Base-by-base conservation (phyloP, 2,113 vertebrate genomes). In the Mustelus asterias region DNA sequence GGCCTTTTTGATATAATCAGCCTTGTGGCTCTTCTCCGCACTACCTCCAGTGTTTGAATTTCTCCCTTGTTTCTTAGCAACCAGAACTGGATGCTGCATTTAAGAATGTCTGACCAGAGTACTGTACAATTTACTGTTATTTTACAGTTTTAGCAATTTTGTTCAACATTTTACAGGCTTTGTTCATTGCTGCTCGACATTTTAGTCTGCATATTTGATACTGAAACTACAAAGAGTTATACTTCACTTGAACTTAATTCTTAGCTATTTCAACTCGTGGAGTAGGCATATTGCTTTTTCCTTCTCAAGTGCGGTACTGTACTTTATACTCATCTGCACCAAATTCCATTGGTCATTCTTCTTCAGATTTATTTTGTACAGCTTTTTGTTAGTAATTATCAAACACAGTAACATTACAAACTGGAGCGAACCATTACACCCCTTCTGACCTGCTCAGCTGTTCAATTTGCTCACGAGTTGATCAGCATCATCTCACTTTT, bases 11-110 rank as follows among this genome's bases (percentile, higher is more conserved):
- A 93, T 33, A 37, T 22, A 37, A 65, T 65, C 33, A 93, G 89
- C 8, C 60, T 22, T 18, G 0, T 58, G 86, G 89, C 7, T 37
- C 13, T n/a, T 60, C 54, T 90, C 58, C 33, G 29, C 58, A 29
- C 20, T 3, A 9, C 10, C 58, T 63, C 58, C 14, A 20, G 60
- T 65, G 60, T 93, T 93, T 18, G 33, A 93, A 93, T 65, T 37
- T 65, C 20, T 93, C 48, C 29, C 60, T 93, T 18, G 37, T 93
- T 63, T 93, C 89, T 93, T 65, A 93, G 60, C 89, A 93, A 93
- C 89, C 89, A 37, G 33, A 37, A 93, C 1, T 65, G 60, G 60
- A 37, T 93, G 33, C 89, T 37, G 33, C 18, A 67, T 18, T 44
- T 5, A 37, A 65, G n/a, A 63, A 63, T 93, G 18, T 37, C 33